Base-by-base conservation (phyloP, 2,113 vertebrate genomes). In the Bubalus kerabau region DNA sequence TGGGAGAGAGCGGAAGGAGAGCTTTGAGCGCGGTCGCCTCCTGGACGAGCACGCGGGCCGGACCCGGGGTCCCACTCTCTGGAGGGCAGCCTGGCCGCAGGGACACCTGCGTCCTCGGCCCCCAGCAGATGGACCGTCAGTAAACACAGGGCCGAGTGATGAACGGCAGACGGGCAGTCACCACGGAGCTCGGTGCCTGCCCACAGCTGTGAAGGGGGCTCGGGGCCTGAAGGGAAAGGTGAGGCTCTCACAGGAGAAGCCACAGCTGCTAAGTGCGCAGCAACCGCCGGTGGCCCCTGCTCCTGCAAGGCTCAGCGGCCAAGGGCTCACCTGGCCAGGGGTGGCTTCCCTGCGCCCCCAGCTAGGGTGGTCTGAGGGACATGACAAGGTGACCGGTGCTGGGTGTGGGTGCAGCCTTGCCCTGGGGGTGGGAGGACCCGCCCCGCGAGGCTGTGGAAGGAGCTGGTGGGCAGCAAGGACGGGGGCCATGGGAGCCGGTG, bases 401-500 rank as follows among this genome's bases (percentile, higher is more conserved):
- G 28, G 78, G 32, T 48, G 26, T 11, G 67, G 60, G 43, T 23
- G n/a, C 67, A 71, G 67, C 46, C 19, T 30, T 28, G 81, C 36
- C 48, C 32, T 56, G 36, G 2, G 23, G 6, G 2, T 8, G 43
- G 52, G 30, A 13, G 17, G 30, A 14, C 64, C 56, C 3, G 0
- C 28, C 11, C 3, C 3, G 1, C 3, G 2, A 1, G 4, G 19
- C 13, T 2, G 1, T 32, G 3, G 24, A 9, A 16, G 7, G 3
- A 21, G 71, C 54, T 21, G 0, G 23, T 0, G 16, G 40, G 40
- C 56, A 46, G 82, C 30, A 81, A 46, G 74, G 81, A 9, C 6
- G 1, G 59, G 43, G 8, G 40, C 2, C 2, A 7, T 1, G 4
- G 32, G 36, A 36, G 19, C 64, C 3, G 0, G 19, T 12, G 4